These are phyloP conservation scores for Cinclus cinclus DNA, from an alignment of 2,113 vertebrate genomes.

Conservation along the genomic window DNA sequence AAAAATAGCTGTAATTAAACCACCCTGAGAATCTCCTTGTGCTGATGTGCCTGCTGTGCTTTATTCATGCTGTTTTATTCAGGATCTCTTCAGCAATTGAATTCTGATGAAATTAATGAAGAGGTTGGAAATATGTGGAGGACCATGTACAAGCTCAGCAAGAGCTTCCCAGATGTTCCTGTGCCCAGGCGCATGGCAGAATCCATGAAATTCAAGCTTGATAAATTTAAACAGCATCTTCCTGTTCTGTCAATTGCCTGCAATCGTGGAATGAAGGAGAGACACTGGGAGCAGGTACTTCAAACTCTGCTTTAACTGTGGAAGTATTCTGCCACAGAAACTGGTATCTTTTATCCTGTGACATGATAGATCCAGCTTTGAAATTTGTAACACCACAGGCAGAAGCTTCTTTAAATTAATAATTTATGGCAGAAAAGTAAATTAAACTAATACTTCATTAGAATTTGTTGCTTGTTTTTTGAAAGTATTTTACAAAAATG, in stretches of 20 bases:
- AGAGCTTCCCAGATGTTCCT: slow-evolving; percentile 74
- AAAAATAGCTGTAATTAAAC: background rate
- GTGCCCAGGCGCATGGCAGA: slow-evolving; percentile 81
- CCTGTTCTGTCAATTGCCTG: slow-evolving; percentile 84
- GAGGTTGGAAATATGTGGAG: slow-evolving; percentile 86
- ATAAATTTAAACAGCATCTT: slow-evolving; percentile 86
- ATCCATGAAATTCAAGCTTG: slow-evolving; percentile 79
- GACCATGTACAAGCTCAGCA: slow-evolving; percentile 82
- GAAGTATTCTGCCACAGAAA: slow-evolving; percentile 16
- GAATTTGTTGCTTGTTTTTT: background rate
- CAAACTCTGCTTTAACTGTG: background rate
- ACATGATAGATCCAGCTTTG: background rate
- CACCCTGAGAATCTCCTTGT: background rate
- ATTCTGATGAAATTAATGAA: slow-evolving; percentile 82
- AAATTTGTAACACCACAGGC: background rate
- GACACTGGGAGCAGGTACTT: slow-evolving; percentile 87
- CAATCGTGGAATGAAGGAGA: slow-evolving; percentile 86
- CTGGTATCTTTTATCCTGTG: background rate
- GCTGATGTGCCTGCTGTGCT: background rate
- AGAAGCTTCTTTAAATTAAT: background rate
- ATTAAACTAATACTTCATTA: background rate
- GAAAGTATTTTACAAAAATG: background rate
- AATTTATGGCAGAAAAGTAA: background rate
- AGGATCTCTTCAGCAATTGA: slow-evolving; percentile 82
- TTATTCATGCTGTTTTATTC: background rate